These are phyloP conservation scores for Acheta domesticus DNA, from an alignment of 2,888 invertebrate genomes.

Conservation along the genomic window DNA sequence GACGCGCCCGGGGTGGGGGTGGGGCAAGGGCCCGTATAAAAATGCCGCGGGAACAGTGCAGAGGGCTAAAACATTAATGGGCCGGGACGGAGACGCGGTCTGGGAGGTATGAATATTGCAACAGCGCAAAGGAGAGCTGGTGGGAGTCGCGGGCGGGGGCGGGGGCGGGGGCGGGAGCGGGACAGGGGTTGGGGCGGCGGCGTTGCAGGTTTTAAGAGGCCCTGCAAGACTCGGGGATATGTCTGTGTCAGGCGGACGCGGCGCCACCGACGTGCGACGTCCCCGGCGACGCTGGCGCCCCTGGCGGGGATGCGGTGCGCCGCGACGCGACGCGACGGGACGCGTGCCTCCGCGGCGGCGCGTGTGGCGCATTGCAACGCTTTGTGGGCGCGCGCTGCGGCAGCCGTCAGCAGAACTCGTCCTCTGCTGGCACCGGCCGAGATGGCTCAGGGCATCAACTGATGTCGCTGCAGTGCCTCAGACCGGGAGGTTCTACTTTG, in stretches of 20 bases:
- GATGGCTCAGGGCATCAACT: too few species aligned
- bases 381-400: not conserved
- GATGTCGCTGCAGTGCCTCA: too few species aligned
- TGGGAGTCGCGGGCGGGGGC: not conserved
- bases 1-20: not conserved
- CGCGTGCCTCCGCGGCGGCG: not conserved
- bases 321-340: not conserved
- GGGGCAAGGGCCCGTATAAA: conserved; percentile 9
- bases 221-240: conserved; percentile 7
- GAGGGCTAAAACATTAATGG: conserved; percentile 4
- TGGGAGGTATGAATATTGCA: conserved; percentile 9
- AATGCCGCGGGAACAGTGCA: conserved; percentile 1
- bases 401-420: too few species aligned
- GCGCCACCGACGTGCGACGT: not conserved
- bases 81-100: not conserved
- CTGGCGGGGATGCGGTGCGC: not conserved
- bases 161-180: not conserved
- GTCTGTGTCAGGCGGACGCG: not conserved
- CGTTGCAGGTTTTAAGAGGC: not conserved
- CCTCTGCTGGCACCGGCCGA: too few species aligned
- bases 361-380: not conserved
- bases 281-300: not conserved
- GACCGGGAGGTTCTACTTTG: too few species aligned
- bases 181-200: not conserved
- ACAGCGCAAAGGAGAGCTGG: not conserved